Evolutionary conservation across 2,113 vertebrate species (phyloP), one percentile per base, ranked within the genome.

Genomic region (Nesoenas mayeri): DNA sequence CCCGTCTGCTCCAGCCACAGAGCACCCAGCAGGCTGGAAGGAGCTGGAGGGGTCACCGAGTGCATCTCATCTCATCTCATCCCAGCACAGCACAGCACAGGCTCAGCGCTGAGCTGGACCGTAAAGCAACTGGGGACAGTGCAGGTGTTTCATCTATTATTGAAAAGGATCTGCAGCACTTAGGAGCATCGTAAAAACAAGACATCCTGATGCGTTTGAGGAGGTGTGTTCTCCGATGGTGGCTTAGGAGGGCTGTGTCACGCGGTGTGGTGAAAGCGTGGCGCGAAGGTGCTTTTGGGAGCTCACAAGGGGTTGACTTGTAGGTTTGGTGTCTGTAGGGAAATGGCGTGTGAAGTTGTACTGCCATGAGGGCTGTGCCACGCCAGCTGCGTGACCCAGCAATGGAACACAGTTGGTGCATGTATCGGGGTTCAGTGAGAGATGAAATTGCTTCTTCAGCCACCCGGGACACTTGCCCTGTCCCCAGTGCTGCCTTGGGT

Each of bases 81-180:
- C 22, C 50, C 75, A 12, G 44, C 74, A 42, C 29, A 12, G 44
- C 74, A 42, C 29, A 4, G 11, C 22, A 0, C 0, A 7, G 31
- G 6, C 20, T 71, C 24, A 0, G 2, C 15, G 21, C 56, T 28
- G 17, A 36, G n/a, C 17, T 22, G 47, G 21, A 6, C 21, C 12
- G 21, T 11, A 56, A n/a, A 65, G 26, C 31, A 29, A 7, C 11
- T 6, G n/a, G 44, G 44, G 31, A 66, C 16, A 21, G 26, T 6
- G 57, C 50, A 21, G 72, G 64, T 53, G 75, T 53, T 77, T 36
- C 57, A 8, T 29, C 15, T 28, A 2, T 40, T 24, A 36, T 28
- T 29, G 44, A 47, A 29, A 60, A 66, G 51, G 47, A 29, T 32
- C 58, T 17, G 21, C 15, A 71, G 29, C 62, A 25, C 24, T 71